Base-by-base conservation (phyloP, 2,113 vertebrate genomes). In the Siphamia tubifer region DNA sequence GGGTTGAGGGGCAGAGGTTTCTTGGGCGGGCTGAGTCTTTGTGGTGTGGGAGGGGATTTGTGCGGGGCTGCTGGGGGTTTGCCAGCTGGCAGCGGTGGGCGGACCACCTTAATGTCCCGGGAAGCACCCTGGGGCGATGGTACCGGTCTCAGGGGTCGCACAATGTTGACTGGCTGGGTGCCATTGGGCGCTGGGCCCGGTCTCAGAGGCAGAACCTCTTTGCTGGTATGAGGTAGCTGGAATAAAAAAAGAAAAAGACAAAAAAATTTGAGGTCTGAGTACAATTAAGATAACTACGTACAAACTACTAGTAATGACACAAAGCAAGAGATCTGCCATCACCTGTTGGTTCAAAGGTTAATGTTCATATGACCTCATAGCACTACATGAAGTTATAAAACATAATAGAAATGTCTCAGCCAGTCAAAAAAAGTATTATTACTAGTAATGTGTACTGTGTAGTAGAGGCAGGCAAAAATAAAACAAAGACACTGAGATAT, bases 1-100 rank as follows among this genome's bases (percentile, higher is more conserved):
- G 95, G 95, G 68, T 92, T 94, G 62, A 92, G 91, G 10, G 95
- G 95, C 16, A 96, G 92, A 4, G 95, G 95, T 21, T 94, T 96
- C 92, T 85, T 94, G 0, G 95, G 95, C 0, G 95, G 91, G 0
- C 87, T 93, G 8, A 93, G 89, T 64, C 94, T 94, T 43, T 74
- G 81, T 10, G 86, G 81, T 1, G 79, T 61, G 1, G 25, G 0
- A 0, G 90, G 83, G 0, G 90, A 89, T 39, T 87, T 93, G 49
- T 68, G 53, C 16, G 70, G 71, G 0, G 85, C 87, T 0, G 78
- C 70, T 6, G 87, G 79, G 1, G 91, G 89, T 53, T 77, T 91
- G 36, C 72, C 60, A 11, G 74, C 31, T 10, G 88, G 89, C 4
- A 89, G 45, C 16, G 83, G 84, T 1, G 93, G 93, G 19, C 92